Conservation (phyloP, 1,140 invertebrate species). For the Atta cephalotes region DNA sequence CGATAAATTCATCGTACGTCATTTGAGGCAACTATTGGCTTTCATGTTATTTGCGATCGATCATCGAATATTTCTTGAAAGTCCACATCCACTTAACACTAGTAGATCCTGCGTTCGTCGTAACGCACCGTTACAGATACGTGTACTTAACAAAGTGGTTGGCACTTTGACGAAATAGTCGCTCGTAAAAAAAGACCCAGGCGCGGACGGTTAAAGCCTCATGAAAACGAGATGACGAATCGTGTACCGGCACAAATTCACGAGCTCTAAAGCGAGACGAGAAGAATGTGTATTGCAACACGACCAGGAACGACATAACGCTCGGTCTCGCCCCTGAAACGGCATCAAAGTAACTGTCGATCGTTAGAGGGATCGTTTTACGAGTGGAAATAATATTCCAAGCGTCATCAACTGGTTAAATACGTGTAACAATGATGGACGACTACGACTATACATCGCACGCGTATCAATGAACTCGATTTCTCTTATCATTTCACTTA, state of each 20-base stretch:
- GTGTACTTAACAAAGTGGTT: conserved; percentile 58
- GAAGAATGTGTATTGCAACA: conserved; percentile 19
- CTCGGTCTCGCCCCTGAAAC: conserved; percentile 27
- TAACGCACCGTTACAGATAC: conserved; percentile 48
- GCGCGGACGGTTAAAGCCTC: conserved; percentile 46
- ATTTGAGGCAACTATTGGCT: neutral
- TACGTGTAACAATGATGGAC: conserved; percentile 73
- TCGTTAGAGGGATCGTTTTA: conserved; percentile 72
- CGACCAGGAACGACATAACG: conserved; percentile 32
- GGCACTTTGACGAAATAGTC: conserved; percentile 40
- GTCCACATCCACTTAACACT: conserved; percentile 33
- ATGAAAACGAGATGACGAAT: conserved; percentile 65
- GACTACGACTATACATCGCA: conserved; percentile 11
- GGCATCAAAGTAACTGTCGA: conserved; percentile 71
- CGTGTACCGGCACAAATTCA: conserved; percentile 38
- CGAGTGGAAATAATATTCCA: conserved; percentile 72
- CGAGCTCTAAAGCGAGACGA: conserved; percentile 11
- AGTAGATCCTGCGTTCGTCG: conserved; percentile 25
- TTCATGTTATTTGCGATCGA: neutral
- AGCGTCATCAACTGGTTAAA: conserved; percentile 68
- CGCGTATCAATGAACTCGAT: conserved; percentile 1
- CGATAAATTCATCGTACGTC: conserved; percentile 31
- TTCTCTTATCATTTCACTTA: neutral
- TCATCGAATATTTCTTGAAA: conserved; percentile 13
- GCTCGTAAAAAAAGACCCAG: conserved; percentile 40